These are phyloP conservation scores for Erebia epiphron DNA, from an alignment of 2,888 invertebrate genomes.

Conservation along the genomic window DNA sequence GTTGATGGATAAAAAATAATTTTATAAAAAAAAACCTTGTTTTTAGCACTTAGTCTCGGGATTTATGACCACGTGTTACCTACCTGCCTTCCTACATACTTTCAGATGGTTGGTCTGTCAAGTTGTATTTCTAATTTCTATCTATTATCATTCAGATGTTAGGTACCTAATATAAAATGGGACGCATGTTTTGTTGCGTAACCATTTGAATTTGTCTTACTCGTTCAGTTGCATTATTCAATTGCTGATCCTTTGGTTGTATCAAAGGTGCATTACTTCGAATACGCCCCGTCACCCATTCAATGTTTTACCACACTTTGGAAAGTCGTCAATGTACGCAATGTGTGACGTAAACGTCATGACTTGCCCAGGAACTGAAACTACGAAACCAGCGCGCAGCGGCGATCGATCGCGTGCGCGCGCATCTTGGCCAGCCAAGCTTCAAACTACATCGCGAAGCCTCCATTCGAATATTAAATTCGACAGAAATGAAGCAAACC, in stretches of 20 bases:
- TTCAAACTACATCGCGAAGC: slow-evolving; percentile 59
- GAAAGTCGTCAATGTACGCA: slow-evolving; percentile 76
- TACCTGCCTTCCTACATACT: too few relatives aligned
- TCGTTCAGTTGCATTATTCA: slow-evolving; percentile 12
- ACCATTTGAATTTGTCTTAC: not conserved
- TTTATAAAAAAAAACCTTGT: too few relatives aligned
- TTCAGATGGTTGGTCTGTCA: too few relatives aligned
- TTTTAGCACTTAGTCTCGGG: too few relatives aligned
- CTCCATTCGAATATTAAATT: slow-evolving; percentile 70
- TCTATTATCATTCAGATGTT: too few relatives aligned
- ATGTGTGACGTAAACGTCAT: slow-evolving; percentile 77
- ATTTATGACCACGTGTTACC: too few relatives aligned
- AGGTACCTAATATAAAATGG: slow-evolving; percentile 3
- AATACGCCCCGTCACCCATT: slow-evolving; percentile 46
- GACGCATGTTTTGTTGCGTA: slow-evolving; percentile 15
- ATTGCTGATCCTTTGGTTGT: slow-evolving; percentile 20
- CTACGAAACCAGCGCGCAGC: slow-evolving; percentile 67
- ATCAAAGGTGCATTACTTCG: slow-evolving; percentile 17
- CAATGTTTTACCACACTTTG: slow-evolving; percentile 54
- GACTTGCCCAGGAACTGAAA: slow-evolving; percentile 63
- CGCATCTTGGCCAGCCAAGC: slow-evolving; percentile 72
- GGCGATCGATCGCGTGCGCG: slow-evolving; percentile 78
- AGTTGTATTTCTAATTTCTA: too few relatives aligned
- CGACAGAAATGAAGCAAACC: slow-evolving; percentile 76
- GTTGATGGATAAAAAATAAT: too few relatives aligned